These are phyloP conservation scores for Epirrhoe alternata DNA, from an alignment of 2,888 invertebrate genomes.

Conservation along the genomic window DNA sequence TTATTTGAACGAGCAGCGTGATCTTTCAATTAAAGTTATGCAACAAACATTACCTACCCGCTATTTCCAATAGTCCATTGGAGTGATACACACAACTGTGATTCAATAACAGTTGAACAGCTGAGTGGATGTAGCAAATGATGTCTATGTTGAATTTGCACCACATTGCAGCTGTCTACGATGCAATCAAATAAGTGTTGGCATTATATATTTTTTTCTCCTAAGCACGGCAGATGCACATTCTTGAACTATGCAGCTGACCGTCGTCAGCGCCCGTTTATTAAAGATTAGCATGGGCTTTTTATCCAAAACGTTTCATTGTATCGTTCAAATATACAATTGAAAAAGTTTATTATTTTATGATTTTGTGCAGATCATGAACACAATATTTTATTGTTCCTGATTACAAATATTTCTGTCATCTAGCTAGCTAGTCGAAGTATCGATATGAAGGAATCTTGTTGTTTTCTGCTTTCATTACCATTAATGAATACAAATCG, in stretches of 20 bases:
- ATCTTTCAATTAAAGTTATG: conserved; percentile 42
- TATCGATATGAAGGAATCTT: conserved; percentile 17
- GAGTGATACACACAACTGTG: conserved; percentile 2
- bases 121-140: background rate
- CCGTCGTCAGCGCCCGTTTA: conserved; percentile 14
- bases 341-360: conserved; percentile 9
- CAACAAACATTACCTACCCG: conserved; percentile 30
- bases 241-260: conserved; percentile 38
- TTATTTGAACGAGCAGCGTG: conserved; percentile 37
- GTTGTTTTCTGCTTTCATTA: conserved; percentile 24
- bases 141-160: conserved; percentile 22
- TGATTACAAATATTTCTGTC: conserved; percentile 5
- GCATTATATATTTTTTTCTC: conserved; percentile 27
- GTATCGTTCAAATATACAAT: background rate
- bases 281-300: background rate
- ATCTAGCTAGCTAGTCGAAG: background rate
- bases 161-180: conserved; percentile 35
- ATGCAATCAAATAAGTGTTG: conserved; percentile 19
- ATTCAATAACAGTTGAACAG: conserved; percentile 15
- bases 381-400: background rate
- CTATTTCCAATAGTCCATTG: conserved; percentile 16
- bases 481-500: conserved; percentile 22
- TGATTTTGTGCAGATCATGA: background rate
- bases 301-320: background rate
- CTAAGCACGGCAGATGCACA: conserved; percentile 35